Conservation (phyloP, 2,113 vertebrate species). For the Chunga burmeisteri region DNA sequence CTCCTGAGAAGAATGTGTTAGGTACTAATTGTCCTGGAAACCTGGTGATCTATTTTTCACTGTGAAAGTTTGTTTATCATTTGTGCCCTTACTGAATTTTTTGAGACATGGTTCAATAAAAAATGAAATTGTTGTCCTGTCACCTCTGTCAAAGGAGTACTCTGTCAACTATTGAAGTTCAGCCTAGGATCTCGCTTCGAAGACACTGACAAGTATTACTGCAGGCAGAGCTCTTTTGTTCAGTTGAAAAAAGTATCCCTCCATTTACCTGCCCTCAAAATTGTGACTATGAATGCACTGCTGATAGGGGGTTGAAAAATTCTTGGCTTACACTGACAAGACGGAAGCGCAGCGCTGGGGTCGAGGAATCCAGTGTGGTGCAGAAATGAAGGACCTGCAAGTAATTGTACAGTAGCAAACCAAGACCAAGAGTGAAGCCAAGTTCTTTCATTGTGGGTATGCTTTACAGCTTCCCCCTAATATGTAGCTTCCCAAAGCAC, state of each 20-base stretch:
- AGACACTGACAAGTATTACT: background rate
- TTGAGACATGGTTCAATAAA: background rate
- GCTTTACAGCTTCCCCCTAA: background rate
- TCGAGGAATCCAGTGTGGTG: background rate
- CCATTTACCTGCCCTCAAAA: background rate
- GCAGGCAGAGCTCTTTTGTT: background rate
- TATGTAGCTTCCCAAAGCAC: background rate
- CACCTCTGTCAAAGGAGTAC: background rate
- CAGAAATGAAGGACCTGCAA: background rate
- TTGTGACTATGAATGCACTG: background rate
- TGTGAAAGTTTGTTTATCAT: background rate
- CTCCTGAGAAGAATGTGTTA: background rate
- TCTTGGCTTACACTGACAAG: background rate
- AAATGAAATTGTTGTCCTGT: background rate
- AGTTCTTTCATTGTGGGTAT: background rate
- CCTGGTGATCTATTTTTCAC: background rate
- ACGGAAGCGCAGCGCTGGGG: background rate
- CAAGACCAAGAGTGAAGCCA: background rate
- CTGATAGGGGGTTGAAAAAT: background rate
- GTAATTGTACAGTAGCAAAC: background rate
- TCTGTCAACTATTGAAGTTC: background rate
- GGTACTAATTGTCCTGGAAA: background rate
- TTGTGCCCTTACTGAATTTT: conserved; percentile 3
- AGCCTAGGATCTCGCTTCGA: background rate
- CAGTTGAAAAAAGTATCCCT: background rate